Conservation (phyloP, 2,797 vertebrate genomes). For the Acomys russatus region DNA sequence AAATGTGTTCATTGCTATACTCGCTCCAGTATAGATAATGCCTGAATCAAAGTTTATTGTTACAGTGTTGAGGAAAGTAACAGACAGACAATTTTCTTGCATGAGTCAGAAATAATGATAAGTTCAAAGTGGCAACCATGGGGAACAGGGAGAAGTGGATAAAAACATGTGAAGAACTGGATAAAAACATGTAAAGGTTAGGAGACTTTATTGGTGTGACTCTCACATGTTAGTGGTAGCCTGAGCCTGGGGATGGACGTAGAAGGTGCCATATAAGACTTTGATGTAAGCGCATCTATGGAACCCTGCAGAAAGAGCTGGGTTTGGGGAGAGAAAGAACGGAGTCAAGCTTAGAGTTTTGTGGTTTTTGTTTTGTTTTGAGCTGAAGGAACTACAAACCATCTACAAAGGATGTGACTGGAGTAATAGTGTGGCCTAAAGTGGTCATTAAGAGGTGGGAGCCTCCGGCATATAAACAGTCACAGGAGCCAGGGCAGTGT, state of each 20-base stretch:
- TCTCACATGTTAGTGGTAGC: neutral
- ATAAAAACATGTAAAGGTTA: neutral
- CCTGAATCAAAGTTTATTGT: neutral
- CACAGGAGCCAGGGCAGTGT: neutral
- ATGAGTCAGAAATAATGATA: neutral
- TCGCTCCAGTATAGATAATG: neutral
- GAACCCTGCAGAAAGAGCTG: neutral
- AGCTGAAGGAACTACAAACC: neutral
- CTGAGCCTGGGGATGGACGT: neutral
- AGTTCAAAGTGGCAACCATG: neutral
- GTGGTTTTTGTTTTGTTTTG: neutral
- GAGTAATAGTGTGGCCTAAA: neutral
- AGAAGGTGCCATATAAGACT: neutral
- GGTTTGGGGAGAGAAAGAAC: neutral
- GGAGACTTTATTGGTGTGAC: neutral
- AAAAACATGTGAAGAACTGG: neutral
- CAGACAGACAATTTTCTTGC: neutral
- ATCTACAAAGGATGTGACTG: neutral
- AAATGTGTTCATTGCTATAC: neutral
- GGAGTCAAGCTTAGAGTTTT: neutral
- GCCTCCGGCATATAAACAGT: neutral
- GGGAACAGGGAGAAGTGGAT: neutral
- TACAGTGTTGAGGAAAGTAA: neutral
- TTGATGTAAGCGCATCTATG: neutral
- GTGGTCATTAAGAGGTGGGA: neutral